Conservation (phyloP, 2,113 vertebrate genomes). For the Bujurquina vittata region DNA sequence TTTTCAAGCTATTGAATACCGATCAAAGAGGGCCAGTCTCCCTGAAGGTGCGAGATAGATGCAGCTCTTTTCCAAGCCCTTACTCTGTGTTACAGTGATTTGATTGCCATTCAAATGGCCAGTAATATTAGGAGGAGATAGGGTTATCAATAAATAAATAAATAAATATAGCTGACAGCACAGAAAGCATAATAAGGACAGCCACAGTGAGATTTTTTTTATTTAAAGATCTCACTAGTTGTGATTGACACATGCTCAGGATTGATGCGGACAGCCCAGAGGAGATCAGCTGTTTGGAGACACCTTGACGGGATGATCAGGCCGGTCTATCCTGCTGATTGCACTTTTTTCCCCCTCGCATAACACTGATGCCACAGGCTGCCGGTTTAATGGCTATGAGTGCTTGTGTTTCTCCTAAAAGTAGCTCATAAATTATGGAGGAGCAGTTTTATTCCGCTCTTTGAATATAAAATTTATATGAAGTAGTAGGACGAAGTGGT, state of each 20-base stretch:
- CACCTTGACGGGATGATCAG: conserved; percentile 30
- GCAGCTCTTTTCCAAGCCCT: neutral
- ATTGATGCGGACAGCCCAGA: conserved; percentile 14
- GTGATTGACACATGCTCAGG: conserved; percentile 37
- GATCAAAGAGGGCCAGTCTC: conserved; percentile 37
- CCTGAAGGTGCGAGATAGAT: conserved; percentile 37
- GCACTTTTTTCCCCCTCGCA: neutral
- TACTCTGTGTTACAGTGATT: neutral
- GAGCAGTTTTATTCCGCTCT: conserved; percentile 40
- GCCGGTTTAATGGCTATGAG: conserved; percentile 22
- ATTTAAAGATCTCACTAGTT: neutral
- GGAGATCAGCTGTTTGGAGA: conserved; percentile 14
- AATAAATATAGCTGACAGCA: neutral
- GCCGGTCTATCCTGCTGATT: conserved; percentile 3
- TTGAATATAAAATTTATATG: conserved; percentile 49
- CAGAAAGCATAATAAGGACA: neutral
- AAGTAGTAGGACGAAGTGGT: neutral
- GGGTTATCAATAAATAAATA: neutral
- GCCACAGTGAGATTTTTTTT: neutral
- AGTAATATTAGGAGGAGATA: neutral
- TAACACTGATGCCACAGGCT: neutral
- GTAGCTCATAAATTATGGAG: conserved; percentile 58
- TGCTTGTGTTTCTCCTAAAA: conserved; percentile 46
- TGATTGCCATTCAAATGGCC: conserved; percentile 19
- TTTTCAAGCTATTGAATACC: conserved; percentile 54